These are phyloP conservation scores for Hirtodrosophila confusa DNA, from an alignment of 2,888 invertebrate species.

Conservation along the genomic window DNA sequence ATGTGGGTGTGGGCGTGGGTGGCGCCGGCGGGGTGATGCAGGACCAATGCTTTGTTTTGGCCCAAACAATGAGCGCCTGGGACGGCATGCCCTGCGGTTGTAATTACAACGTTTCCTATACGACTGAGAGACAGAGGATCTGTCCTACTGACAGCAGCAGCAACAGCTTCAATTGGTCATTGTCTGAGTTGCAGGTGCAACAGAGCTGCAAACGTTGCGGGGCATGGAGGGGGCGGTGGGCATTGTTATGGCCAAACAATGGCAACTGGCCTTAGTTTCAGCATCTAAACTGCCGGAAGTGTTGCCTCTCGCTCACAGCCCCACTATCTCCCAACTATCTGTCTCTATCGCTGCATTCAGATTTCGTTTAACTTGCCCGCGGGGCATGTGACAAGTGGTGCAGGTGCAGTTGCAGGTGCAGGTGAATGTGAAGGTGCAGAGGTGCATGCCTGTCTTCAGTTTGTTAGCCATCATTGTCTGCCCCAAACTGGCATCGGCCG, in stretches of 20 bases:
- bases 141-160: neutral
- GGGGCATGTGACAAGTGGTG: slow-evolving; percentile 18
- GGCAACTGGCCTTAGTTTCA: slow-evolving; percentile 51
- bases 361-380: slow-evolving; percentile 32
- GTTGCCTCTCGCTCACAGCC: slow-evolving; percentile 14
- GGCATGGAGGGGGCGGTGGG: slow-evolving; percentile 30
- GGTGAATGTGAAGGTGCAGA: neutral
- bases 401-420: neutral
- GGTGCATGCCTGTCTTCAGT: slow-evolving; percentile 45
- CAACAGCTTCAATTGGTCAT: slow-evolving; percentile 67
- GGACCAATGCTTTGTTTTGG: slow-evolving; percentile 32
- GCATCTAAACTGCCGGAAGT: slow-evolving; percentile 70
- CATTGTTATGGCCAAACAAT: slow-evolving; percentile 57
- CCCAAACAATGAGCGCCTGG: slow-evolving; percentile 47
- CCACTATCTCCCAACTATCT: neutral
- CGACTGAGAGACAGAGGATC: slow-evolving; percentile 2
- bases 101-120: slow-evolving; percentile 67
- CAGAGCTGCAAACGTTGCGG: slow-evolving; percentile 1
- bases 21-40: too few relatives aligned
- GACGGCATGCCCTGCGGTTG: slow-evolving; percentile 52
- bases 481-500: slow-evolving; percentile 40
- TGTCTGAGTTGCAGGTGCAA: slow-evolving; percentile 60
- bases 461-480: slow-evolving; percentile 66
- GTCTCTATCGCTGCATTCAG: slow-evolving; percentile 9
- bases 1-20: neutral